Conservation (phyloP, 2,113 vertebrate genomes). For the Pygoscelis adeliae region DNA sequence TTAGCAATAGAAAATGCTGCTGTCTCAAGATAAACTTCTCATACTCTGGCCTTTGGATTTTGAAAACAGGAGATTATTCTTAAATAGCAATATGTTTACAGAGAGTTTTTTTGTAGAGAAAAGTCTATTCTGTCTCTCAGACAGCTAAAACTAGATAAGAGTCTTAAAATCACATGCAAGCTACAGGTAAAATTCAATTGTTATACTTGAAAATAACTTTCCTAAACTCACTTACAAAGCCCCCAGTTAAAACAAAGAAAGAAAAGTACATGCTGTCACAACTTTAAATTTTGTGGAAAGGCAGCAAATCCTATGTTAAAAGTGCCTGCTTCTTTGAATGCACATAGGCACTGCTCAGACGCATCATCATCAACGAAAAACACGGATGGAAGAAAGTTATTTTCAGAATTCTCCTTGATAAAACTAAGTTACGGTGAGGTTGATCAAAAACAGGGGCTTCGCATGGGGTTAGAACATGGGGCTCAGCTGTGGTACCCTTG, state of each 20-base stretch:
- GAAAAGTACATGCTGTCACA: background rate
- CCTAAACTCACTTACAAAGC: background rate
- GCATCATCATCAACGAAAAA: background rate
- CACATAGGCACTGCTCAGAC: background rate
- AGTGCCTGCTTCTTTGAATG: background rate
- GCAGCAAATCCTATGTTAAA: background rate
- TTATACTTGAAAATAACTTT: background rate
- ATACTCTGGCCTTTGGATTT: background rate
- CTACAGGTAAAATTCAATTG: background rate
- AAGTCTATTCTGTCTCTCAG: background rate
- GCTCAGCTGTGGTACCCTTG: background rate
- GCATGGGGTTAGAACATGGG: background rate
- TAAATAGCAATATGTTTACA: background rate
- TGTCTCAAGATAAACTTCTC: background rate
- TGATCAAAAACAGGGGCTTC: background rate
- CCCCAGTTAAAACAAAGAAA: background rate
- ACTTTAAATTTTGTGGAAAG: background rate
- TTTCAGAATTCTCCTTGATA: background rate
- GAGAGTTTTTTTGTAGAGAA: background rate
- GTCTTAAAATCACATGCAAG: background rate
- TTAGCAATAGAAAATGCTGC: background rate
- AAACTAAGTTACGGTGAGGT: background rate
- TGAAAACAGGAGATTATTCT: background rate
- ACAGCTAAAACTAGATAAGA: background rate
- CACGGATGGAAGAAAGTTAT: accelerated